A percentile compares a stretch with the other conserved stretches of the same genome.
phyloP scores from a whole-genome alignment of 2,113 vertebrate species.

The Suncus etruscus region DNA sequence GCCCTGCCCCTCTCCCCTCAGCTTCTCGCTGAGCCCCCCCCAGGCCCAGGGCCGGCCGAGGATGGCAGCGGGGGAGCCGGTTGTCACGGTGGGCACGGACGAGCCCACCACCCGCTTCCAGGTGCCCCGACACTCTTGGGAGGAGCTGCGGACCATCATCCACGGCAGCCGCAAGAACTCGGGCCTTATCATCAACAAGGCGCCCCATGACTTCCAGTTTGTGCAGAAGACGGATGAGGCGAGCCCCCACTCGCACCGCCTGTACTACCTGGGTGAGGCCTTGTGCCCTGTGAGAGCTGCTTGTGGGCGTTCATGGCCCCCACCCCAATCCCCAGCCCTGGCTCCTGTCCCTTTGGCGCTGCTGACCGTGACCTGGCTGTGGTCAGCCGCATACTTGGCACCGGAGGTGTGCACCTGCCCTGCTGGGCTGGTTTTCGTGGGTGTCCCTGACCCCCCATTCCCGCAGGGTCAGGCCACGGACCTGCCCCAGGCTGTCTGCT shows the following conservation, averaged over 20 bases:
- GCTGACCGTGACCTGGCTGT: too few species aligned
- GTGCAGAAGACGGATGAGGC: slow-evolving; percentile 93
- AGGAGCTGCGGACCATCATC: slow-evolving; percentile 94
- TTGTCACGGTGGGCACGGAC: slow-evolving; percentile 91
- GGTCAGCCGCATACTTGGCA: too few species aligned
- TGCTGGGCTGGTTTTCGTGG: too few species aligned
- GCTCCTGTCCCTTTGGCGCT: too few species aligned
- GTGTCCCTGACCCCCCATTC: too few species aligned
- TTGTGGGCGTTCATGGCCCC: too few species aligned
- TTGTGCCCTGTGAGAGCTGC: background rate
- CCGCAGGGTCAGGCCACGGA: too few species aligned
- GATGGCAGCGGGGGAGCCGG: slow-evolving; percentile 92
- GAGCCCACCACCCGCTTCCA: slow-evolving; percentile 90
- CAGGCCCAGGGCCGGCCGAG: slow-evolving; percentile 84
- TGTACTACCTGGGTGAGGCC: slow-evolving; percentile 95
- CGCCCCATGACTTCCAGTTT: slow-evolving; percentile 97
- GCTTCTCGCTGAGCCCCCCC: slow-evolving; percentile 85
- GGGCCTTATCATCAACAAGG: slow-evolving; percentile 94
- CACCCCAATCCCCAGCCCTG: too few species aligned
- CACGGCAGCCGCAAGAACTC: slow-evolving; percentile 96
- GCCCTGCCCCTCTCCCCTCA: slow-evolving; percentile 40
- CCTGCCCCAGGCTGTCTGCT: fast-evolving
- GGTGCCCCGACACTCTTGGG: slow-evolving; percentile 96
- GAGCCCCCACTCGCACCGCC: slow-evolving; percentile 94
- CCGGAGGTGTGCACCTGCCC: background rate